Evolutionary conservation across 1,140 invertebrate species (phyloP).

Genomic region (Spodoptera litura): DNA sequence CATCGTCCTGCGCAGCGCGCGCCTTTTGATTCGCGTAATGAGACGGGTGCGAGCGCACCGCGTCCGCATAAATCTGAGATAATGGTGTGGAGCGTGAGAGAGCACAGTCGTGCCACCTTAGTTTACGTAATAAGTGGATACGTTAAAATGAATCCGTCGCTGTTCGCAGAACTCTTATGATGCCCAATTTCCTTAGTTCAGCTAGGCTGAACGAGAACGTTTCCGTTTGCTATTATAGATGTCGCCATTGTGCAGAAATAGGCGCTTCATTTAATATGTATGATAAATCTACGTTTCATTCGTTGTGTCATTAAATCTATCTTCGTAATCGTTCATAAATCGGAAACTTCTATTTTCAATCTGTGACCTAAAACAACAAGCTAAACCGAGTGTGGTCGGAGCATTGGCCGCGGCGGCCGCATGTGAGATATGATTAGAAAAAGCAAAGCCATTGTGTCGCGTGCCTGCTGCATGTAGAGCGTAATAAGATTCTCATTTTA

Average conservation of each 20-base stretch:
- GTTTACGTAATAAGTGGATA: conserved; percentile 74
- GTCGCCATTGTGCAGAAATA: conserved; percentile 17
- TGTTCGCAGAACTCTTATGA: conserved; percentile 53
- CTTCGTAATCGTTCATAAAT: background rate
- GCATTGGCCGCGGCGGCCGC: conserved; percentile 41
- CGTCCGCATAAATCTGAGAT: conserved; percentile 72
- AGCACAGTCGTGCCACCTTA: conserved; percentile 73
- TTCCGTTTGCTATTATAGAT: conserved; percentile 28
- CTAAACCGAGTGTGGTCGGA: conserved; percentile 9
- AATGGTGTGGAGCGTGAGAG: conserved; percentile 73
- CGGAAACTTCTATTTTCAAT: conserved; percentile 21
- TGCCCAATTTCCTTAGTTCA: conserved; percentile 57
- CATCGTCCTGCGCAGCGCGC: conserved; percentile 56
- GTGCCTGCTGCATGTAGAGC: conserved; percentile 67
- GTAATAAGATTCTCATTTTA: conserved; percentile 66
- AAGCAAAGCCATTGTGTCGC: conserved; percentile 68
- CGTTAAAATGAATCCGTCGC: conserved; percentile 61
- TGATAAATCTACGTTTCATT: conserved; percentile 4
- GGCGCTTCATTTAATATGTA: conserved; percentile 22
- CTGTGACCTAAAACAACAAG: conserved; percentile 21
- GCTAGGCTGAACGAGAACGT: conserved; percentile 51
- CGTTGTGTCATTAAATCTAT: background rate
- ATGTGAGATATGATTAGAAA: conserved; percentile 60
- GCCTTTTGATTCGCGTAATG: conserved; percentile 71
- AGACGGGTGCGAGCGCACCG: conserved; percentile 66